Percentiles rank a stretch among this genome's conserved stretches.
These are phyloP conservation scores for Enteromius paludinosus DNA, from an alignment of 2,797 vertebrate genomes.

Conservation along the genomic window DNA sequence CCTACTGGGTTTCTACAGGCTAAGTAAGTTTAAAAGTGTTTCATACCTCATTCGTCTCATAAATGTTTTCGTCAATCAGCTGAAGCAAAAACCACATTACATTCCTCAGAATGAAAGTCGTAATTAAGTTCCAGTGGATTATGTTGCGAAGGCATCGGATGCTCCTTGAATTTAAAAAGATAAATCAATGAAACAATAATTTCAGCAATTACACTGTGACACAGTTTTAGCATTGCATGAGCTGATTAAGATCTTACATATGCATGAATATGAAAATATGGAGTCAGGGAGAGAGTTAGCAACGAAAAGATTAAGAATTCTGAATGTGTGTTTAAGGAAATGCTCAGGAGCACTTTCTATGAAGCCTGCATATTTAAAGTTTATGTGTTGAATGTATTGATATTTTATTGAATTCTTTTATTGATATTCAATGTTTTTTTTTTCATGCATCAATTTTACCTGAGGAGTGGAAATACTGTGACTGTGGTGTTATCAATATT, in stretches of 20 bases:
- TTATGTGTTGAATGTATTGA: not conserved
- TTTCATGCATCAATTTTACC: not conserved
- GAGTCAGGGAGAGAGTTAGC: not conserved
- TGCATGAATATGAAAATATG: conserved; percentile 7
- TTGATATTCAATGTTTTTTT: not conserved
- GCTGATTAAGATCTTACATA: not conserved
- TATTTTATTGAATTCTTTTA: no score
- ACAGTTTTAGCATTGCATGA: conserved; percentile 10
- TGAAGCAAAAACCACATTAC: conserved; percentile 96
- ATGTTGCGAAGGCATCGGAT: conserved; percentile 96
- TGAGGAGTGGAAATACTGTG: not conserved
- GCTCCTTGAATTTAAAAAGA: conserved; percentile 79
- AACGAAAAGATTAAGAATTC: not conserved
- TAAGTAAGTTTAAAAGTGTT: conserved; percentile 3
- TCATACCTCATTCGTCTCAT: conserved; percentile 92
- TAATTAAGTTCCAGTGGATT: conserved; percentile 98
- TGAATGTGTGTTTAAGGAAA: not conserved
- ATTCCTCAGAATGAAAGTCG: conserved; percentile 96
- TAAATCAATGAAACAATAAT: not conserved
- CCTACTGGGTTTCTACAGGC: not conserved
- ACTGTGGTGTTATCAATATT: not conserved
- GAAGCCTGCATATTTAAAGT: not conserved
- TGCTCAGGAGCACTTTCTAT: not conserved
- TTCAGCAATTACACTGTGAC: not conserved
- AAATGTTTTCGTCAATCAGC: conserved; percentile 93